Evolutionary conservation across 2,797 vertebrate genomes (phyloP).

Genomic region (Squalus acanthias): DNA sequence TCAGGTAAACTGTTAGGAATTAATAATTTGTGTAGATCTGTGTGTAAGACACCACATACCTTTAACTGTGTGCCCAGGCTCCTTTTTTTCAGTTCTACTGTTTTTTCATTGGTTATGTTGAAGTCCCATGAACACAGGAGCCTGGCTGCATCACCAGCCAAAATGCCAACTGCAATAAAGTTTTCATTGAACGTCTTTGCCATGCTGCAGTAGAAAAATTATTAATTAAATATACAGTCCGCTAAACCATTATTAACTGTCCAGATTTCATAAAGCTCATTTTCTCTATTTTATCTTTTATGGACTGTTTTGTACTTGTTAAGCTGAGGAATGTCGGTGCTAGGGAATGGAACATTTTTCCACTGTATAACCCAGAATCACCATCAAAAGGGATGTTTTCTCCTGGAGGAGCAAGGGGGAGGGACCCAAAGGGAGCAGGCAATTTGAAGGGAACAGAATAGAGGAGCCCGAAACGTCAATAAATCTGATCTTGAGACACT

Average conservation of each 20-base stretch:
- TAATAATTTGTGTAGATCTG: not conserved
- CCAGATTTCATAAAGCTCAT: not conserved
- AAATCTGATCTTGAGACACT: too few relatives aligned
- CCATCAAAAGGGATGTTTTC: not conserved
- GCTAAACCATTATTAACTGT: not conserved
- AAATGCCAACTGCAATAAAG: slow-evolving; percentile 57
- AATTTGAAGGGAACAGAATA: too few relatives aligned
- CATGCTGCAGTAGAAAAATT: slow-evolving; percentile 64
- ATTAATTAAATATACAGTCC: not conserved
- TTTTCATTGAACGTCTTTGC: slow-evolving; percentile 74
- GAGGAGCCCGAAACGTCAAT: too few relatives aligned
- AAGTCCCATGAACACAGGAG: slow-evolving; percentile 91
- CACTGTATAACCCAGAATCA: not conserved
- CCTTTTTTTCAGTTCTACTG: slow-evolving; percentile 76
- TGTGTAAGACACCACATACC: slow-evolving; percentile 56
- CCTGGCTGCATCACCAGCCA: slow-evolving; percentile 67
- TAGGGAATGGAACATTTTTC: not conserved
- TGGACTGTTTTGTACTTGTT: not conserved
- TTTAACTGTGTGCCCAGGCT: slow-evolving; percentile 80
- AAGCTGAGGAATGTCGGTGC: not conserved
- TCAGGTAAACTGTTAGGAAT: not conserved
- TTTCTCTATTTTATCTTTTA: not conserved
- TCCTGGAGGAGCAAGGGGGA: too few relatives aligned
- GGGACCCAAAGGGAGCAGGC: too few relatives aligned
- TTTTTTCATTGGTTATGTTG: slow-evolving; percentile 72